Percentiles rank a stretch among this genome's conserved stretches.
Conservation (phyloP, 1,140 invertebrate species). For the Fopius arisanus region DNA sequence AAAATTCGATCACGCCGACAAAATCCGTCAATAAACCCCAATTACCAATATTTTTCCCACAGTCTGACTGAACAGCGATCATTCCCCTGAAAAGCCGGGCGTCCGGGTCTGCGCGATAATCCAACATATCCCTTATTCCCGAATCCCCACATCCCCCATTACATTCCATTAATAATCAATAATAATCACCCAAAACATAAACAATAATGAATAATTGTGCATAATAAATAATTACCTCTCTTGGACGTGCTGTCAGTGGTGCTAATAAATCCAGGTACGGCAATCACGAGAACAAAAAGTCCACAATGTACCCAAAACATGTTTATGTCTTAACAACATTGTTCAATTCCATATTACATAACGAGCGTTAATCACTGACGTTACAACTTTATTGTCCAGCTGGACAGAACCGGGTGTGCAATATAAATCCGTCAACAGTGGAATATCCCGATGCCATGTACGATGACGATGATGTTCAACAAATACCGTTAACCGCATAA, state of each 20-base stretch:
- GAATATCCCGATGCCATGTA: neutral
- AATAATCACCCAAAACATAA: neutral
- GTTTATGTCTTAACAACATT: slow-evolving; percentile 66
- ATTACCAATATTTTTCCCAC: neutral
- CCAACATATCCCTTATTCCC: neutral
- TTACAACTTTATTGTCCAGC: neutral
- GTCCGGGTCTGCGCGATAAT: slow-evolving; percentile 26
- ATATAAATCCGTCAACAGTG: slow-evolving; percentile 32
- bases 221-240: slow-evolving; percentile 52
- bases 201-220: neutral
- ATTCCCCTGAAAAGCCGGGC: slow-evolving; percentile 14
- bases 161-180: neutral
- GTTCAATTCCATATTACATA: slow-evolving; percentile 65
- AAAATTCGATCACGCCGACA: too few relatives aligned
- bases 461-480: neutral
- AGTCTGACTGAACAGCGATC: neutral
- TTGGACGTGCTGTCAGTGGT: slow-evolving; percentile 60
- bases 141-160: neutral
- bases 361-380: slow-evolving; percentile 56
- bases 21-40: neutral
- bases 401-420: neutral
- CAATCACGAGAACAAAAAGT: slow-evolving; percentile 65
- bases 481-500: slow-evolving; percentile 1
- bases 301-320: slow-evolving; percentile 65
- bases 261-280: slow-evolving; percentile 63